These are phyloP conservation scores for Acanthococcus lagerstroemiae DNA, from an alignment of 2,888 invertebrate genomes.

Conservation along the genomic window DNA sequence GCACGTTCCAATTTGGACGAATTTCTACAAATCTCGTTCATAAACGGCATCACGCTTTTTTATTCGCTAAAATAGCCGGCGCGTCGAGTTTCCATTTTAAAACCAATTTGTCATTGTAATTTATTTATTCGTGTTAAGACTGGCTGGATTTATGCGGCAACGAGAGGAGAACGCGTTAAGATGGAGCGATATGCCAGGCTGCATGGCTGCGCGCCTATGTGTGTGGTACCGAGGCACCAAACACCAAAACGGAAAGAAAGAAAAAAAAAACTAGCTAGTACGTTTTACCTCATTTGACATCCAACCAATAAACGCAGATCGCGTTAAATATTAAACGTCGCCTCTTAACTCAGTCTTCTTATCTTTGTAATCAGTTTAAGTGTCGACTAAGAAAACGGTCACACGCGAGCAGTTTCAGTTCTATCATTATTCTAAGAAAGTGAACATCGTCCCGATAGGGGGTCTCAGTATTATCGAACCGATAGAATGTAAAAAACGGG, in stretches of 20 bases:
- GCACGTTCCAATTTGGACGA: too few species aligned
- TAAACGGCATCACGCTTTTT: too few species aligned
- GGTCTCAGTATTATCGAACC: constrained; percentile 18
- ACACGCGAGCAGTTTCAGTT: constrained; percentile 25
- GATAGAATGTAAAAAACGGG: constrained; percentile 1
- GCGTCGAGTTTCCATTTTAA: constrained; percentile 21
- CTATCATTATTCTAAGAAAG: constrained; percentile 28
- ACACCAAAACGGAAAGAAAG: not conserved
- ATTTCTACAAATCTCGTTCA: too few species aligned
- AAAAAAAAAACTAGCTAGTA: constrained; percentile 8
- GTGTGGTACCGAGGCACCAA: constrained; percentile 26
- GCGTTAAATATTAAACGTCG: constrained; percentile 30
- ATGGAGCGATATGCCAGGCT: constrained; percentile 25
- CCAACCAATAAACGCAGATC: constrained; percentile 28
- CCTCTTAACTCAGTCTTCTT: constrained; percentile 25
- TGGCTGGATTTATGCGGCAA: not conserved
- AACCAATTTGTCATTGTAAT: constrained; percentile 27
- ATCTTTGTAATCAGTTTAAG: constrained; percentile 30
- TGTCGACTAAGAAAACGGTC: constrained; percentile 27
- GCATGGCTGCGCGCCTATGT: constrained; percentile 18
- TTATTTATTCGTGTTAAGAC: constrained; percentile 22
- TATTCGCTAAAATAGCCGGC: not conserved
- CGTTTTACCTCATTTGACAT: constrained; percentile 26
- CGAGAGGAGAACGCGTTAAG: constrained; percentile 15
- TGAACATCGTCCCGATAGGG: constrained; percentile 25